Conservation (phyloP, 2,797 vertebrate genomes). For the Meda fulgida region DNA sequence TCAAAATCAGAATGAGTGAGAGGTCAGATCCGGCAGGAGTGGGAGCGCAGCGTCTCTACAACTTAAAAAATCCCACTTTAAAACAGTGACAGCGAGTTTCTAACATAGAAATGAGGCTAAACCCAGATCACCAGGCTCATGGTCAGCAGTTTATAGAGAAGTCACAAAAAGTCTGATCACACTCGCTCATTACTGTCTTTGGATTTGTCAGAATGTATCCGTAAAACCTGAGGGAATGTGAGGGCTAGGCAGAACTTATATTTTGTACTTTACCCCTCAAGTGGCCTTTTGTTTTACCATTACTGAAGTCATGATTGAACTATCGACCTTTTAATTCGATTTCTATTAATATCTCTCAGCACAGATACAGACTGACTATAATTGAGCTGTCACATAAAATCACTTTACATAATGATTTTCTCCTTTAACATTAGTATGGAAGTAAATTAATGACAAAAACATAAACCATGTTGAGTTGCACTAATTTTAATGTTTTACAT, state of each 20-base stretch:
- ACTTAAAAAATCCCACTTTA: slow-evolving; percentile 53
- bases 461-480: not conserved
- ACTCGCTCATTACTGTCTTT: slow-evolving; percentile 34
- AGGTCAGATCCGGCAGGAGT: slow-evolving; percentile 13
- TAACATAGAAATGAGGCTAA: slow-evolving; percentile 76
- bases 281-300: not conserved
- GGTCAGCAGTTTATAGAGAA: slow-evolving; percentile 71
- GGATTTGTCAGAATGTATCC: slow-evolving; percentile 44
- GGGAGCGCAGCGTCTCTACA: slow-evolving; percentile 1
- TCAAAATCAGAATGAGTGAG: slow-evolving; percentile 52
- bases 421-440: not conserved
- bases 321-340: not conserved
- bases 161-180: slow-evolving; percentile 28
- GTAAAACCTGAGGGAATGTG: not conserved
- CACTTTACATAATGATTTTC: not conserved
- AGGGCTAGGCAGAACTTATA: not conserved
- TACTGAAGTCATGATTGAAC: not conserved
- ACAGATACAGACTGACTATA: not conserved
- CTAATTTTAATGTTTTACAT: not conserved
- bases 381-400: not conserved
- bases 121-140: slow-evolving; percentile 74
- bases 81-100: slow-evolving; percentile 64
- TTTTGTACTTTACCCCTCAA: not conserved
- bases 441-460: not conserved
- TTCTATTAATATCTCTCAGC: not conserved